A percentile compares a stretch with the other conserved stretches of the same genome.
phyloP scores from a whole-genome alignment of 2,113 vertebrate genomes.

The Cyprinodon brontotheroides region DNA sequence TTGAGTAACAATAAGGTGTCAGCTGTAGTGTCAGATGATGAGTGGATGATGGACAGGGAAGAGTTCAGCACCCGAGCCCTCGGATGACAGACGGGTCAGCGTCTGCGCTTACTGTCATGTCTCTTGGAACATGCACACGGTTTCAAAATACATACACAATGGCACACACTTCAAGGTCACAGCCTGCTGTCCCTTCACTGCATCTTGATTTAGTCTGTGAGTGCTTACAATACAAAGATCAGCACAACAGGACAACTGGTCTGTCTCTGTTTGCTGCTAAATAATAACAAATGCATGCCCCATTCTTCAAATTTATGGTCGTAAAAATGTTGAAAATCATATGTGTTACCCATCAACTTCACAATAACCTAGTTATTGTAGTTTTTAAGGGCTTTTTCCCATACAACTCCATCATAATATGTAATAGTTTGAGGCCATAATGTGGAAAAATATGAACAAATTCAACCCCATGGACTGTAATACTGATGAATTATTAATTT shows the following conservation, averaged over 20 bases:
- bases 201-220: constrained; percentile 41
- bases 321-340: constrained; percentile 3
- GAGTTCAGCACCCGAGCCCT: constrained; percentile 23
- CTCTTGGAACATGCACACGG: constrained; percentile 11
- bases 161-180: constrained; percentile 55
- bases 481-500: constrained; percentile 2
- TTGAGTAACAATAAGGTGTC: constrained; percentile 46
- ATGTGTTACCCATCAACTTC: neutral
- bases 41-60: constrained; percentile 40
- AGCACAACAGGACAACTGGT: constrained; percentile 48
- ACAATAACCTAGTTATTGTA: neutral
- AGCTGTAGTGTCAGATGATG: constrained; percentile 37
- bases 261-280: constrained; percentile 56
- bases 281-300: neutral
- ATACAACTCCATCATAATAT: neutral
- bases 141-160: constrained; percentile 12
- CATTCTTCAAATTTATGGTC: neutral
- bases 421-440: neutral
- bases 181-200: constrained; percentile 23
- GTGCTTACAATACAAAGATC: constrained; percentile 55
- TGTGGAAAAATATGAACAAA: neutral
- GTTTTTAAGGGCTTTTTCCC: neutral
- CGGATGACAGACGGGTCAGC: constrained; percentile 31
- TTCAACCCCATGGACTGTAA: neutral
- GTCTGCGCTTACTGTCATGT: constrained; percentile 34